Evolutionary conservation across 1,140 invertebrate genomes (phyloP).

Genomic region (Dinoponera quadriceps): DNA sequence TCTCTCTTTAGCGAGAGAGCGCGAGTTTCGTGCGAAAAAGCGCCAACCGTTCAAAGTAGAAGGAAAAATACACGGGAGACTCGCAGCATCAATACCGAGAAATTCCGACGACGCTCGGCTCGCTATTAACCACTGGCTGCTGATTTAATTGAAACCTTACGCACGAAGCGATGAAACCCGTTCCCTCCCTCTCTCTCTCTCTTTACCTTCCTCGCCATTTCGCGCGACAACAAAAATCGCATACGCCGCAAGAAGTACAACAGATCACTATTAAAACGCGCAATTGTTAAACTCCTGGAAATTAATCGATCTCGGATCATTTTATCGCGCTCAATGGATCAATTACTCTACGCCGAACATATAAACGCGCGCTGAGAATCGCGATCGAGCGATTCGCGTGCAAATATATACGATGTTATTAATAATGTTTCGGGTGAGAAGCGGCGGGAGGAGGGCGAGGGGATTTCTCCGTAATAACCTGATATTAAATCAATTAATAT

Average conservation of each 20-base stretch:
- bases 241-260: not conserved
- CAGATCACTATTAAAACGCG: not conserved
- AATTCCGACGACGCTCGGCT: not conserved
- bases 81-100: not conserved
- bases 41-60: not conserved
- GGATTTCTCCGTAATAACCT: constrained; percentile 39
- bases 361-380: not conserved
- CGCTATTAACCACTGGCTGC: not conserved
- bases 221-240: not conserved
- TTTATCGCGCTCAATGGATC: constrained; percentile 1
- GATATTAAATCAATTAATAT: constrained; percentile 42
- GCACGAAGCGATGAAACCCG: not conserved
- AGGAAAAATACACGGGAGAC: not conserved
- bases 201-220: not conserved
- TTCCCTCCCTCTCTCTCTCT: too few species aligned
- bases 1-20: too few species aligned
- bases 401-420: constrained; percentile 15
- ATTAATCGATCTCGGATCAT: constrained; percentile 8
- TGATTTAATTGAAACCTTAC: constrained; percentile 16
- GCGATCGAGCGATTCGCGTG: not conserved
- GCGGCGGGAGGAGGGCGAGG: too few species aligned
- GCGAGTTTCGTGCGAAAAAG: not conserved
- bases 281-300: constrained; percentile 3
- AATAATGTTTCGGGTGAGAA: not conserved
- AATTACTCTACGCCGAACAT: constrained; percentile 21